Base-by-base conservation (phyloP, 2,888 invertebrate species). In the Pseudeuparius sepicola region DNA sequence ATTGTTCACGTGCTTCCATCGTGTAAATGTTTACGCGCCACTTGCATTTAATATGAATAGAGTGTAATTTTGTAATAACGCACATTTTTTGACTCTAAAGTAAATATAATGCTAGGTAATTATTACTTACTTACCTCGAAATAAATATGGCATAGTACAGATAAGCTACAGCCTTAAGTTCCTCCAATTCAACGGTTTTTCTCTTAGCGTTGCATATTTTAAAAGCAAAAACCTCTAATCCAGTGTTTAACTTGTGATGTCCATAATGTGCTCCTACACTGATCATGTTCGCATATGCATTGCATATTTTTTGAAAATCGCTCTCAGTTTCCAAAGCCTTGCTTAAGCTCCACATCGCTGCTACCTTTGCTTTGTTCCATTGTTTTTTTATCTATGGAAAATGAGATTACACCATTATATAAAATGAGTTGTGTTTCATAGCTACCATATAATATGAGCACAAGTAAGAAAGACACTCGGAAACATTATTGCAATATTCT, bases 321-420 rank as follows among this genome's bases (percentile, higher is more conserved):
- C 64, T 63, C 41, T 66, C 66, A 0, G 68, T 64, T 27, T 61
- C 53, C 9, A 71, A 45, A 1, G 72, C 70, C 38, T 65, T 65
- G 32, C 64, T 66, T 25, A 75, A 51, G 13, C 69, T 62, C 70
- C 73, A 71, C 36, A 70, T 61, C 0, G 75, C 73, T 3, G 73
- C 71, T 32, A 75, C 50, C 29, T 61, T 61, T 0, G 73, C 72
- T 30, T 68, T 66, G 7, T 56, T 47, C 49, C 56, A 57, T 53
- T 60, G 55, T 3, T 53, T 46, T 42, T 55, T 57, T 1, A 43
- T 40, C 57, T 57, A 25, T 25, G n/a, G n/a, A n/a, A n/a, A n/a
- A n/a, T n/a, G n/a, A n/a, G n/a, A n/a, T n/a, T n/a, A n/a, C n/a
- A n/a, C n/a, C n/a, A n/a, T n/a, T n/a, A n/a, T n/a, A n/a, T n/a